phyloP scores from a whole-genome alignment of 2,797 vertebrate species.

The Loris lydekkerianus region DNA sequence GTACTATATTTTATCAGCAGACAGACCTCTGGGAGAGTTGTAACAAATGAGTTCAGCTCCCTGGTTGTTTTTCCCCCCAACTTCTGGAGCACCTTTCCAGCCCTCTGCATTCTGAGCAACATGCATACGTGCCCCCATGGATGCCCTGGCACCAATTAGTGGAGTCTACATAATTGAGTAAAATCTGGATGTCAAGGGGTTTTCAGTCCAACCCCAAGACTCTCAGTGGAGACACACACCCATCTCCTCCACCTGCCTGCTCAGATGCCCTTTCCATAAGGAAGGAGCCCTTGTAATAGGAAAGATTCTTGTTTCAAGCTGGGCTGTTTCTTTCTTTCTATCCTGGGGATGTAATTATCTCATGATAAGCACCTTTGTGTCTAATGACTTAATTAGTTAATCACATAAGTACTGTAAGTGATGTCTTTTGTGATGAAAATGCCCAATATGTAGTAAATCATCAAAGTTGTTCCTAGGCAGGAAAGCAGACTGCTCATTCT shows the following conservation, averaged over 20 bases:
- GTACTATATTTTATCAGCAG: neutral
- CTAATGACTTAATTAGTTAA: conserved; percentile 87
- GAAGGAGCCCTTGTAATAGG: conserved; percentile 64
- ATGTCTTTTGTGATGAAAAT: conserved; percentile 79
- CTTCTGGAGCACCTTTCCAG: neutral
- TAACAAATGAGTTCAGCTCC: neutral
- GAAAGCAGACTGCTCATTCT: conserved; percentile 63
- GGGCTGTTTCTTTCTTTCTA: conserved; percentile 45
- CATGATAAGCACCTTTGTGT: conserved; percentile 81
- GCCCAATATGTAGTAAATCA: conserved; percentile 71
- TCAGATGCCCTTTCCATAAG: neutral
- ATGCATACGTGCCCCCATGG: too few species aligned
- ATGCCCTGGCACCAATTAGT: neutral
- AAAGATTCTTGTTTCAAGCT: conserved; percentile 68
- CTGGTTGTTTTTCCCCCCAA: neutral
- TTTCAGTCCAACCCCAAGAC: neutral
- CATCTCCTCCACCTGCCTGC: neutral
- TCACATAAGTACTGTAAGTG: conserved; percentile 81
- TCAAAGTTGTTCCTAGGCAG: conserved; percentile 58
- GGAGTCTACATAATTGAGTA: neutral
- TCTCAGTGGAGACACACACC: neutral
- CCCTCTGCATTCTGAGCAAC: neutral
- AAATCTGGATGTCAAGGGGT: neutral
- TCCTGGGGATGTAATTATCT: conserved; percentile 77
- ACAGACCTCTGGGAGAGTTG: neutral